These are phyloP conservation scores for Drosophila limbata DNA, from an alignment of 2,888 invertebrate species.

Conservation along the genomic window DNA sequence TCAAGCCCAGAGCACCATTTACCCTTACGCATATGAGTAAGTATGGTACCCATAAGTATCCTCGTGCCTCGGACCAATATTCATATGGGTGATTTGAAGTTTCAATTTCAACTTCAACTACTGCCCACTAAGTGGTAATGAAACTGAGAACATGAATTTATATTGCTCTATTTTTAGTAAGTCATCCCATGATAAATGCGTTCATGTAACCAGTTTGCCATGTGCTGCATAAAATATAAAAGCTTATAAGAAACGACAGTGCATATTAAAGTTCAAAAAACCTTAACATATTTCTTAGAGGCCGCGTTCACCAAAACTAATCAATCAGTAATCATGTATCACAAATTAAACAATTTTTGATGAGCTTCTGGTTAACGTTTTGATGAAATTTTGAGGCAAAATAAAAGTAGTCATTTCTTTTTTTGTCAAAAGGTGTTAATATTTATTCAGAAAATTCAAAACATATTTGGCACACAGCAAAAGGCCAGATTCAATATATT, in stretches of 20 bases:
- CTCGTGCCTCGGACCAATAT: neutral
- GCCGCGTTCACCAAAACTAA: too few species aligned
- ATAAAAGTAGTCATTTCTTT: too few species aligned
- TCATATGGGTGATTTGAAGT: slow-evolving; percentile 14
- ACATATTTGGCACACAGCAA: too few species aligned
- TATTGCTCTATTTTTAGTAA: slow-evolving; percentile 13
- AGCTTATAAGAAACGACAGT: neutral
- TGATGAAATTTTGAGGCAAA: too few species aligned
- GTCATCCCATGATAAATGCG: neutral
- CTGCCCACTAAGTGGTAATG: slow-evolving; percentile 34
- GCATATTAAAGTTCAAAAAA: too few species aligned
- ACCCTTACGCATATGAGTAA: neutral
- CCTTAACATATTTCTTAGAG: too few species aligned
- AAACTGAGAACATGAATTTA: slow-evolving; percentile 48
- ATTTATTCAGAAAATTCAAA: too few species aligned
- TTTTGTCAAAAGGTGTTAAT: too few species aligned
- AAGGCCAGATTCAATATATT: too few species aligned
- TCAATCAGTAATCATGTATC: too few species aligned
- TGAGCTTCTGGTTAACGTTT: too few species aligned
- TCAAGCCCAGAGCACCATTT: neutral
- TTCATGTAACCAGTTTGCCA: slow-evolving; percentile 25
- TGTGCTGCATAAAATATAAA: slow-evolving; percentile 21
- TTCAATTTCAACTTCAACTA: slow-evolving; percentile 46
- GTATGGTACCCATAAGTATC: neutral
- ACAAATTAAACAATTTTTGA: too few species aligned